These are phyloP conservation scores for Mola mola DNA, from an alignment of 2,113 vertebrate species.

Conservation along the genomic window DNA sequence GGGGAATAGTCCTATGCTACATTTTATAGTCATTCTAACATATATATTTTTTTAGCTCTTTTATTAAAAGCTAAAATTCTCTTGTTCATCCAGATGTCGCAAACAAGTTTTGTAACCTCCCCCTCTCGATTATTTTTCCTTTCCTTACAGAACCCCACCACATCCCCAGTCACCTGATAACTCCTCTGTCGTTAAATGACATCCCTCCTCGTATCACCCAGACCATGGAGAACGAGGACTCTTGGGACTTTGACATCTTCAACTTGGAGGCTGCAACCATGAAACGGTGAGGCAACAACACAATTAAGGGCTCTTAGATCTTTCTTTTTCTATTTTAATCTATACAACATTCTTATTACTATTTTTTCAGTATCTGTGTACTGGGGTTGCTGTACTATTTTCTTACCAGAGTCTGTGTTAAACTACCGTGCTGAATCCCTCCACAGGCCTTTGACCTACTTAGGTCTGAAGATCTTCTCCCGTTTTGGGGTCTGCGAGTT, in stretches of 20 bases:
- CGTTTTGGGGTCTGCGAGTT: constrained; percentile 94
- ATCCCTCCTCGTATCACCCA: constrained; percentile 89
- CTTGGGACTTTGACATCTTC: constrained; percentile 96
- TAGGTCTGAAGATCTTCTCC: constrained; percentile 94
- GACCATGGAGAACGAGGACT: constrained; percentile 94
- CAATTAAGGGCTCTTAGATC: not conserved
- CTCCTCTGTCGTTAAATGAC: constrained; percentile 87
- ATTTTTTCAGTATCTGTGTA: too few relatives aligned
- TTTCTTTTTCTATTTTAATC: too few relatives aligned
- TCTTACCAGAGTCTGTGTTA: constrained; percentile 19
- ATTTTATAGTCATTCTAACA: not conserved
- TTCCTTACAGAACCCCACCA: constrained; percentile 85
- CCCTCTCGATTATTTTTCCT: not conserved
- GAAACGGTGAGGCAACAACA: constrained; percentile 84
- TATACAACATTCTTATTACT: too few relatives aligned
- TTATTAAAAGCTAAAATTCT: not conserved
- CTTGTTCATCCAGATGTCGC: not conserved
- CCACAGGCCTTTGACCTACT: constrained; percentile 90
- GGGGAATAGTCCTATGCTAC: not conserved
- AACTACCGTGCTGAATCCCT: constrained; percentile 45
- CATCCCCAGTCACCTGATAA: constrained; percentile 80
- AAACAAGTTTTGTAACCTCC: constrained; percentile 6
- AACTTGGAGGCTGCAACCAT: constrained; percentile 93
- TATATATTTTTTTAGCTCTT: not conserved
- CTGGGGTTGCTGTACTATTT: too few relatives aligned